A percentile compares a stretch with the other conserved stretches of the same genome.
phyloP scores from a whole-genome alignment of 2,888 invertebrate genomes.

The Dione juno region DNA sequence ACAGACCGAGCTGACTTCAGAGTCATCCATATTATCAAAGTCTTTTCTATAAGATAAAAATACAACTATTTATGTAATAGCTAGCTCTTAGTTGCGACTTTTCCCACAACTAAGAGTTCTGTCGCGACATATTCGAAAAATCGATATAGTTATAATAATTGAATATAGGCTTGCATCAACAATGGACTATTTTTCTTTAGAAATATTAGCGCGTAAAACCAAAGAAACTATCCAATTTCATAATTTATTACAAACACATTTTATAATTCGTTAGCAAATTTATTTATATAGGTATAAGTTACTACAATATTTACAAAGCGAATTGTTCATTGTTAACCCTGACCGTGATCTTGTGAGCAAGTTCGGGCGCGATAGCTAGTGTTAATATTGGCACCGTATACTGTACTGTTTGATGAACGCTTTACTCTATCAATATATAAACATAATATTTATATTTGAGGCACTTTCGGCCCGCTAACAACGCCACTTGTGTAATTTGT shows the following conservation, averaged over 20 bases:
- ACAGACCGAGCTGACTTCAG: too few species aligned
- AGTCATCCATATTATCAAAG: too few species aligned
- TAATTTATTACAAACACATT: not conserved
- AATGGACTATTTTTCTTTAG: too few species aligned
- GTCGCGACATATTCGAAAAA: too few species aligned
- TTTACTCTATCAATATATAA: slow-evolving; percentile 83
- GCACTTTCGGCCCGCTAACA: slow-evolving; percentile 68
- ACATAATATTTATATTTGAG: slow-evolving; percentile 83
- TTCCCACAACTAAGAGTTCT: too few species aligned
- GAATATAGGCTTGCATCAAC: too few species aligned
- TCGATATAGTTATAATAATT: too few species aligned
- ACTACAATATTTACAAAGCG: slow-evolving; percentile 49
- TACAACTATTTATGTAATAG: too few species aligned
- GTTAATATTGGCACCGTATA: slow-evolving; percentile 82
- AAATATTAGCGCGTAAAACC: too few species aligned
- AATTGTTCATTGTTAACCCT: slow-evolving; percentile 57
- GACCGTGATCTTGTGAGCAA: slow-evolving; percentile 72
- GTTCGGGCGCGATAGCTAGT: slow-evolving; percentile 79
- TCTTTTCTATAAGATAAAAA: too few species aligned
- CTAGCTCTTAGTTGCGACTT: too few species aligned
- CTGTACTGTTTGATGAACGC: slow-evolving; percentile 78
- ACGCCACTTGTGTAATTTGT: slow-evolving; percentile 75
- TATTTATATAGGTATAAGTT: slow-evolving; percentile 15
- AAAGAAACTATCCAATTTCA: too few species aligned
- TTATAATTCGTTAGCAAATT: not conserved